phyloP scores from a whole-genome alignment of 1,140 invertebrate genomes.

The Drosophila eugracilis region DNA sequence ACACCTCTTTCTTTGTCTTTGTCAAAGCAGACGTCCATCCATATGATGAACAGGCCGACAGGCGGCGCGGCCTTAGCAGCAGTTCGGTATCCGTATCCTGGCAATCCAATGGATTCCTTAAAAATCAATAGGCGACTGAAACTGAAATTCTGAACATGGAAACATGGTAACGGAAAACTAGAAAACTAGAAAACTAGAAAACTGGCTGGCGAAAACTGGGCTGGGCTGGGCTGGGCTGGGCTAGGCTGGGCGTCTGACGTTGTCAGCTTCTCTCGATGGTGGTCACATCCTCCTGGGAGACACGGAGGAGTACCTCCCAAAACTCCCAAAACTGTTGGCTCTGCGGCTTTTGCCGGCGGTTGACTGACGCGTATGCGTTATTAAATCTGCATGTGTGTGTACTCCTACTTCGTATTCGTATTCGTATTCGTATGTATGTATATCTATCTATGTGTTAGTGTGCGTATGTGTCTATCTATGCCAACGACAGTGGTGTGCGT shows the following conservation, averaged over 20 bases:
- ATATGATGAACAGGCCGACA: no score
- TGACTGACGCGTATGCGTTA: constrained; percentile 80
- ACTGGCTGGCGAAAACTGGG: background rate
- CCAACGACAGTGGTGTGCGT: constrained; percentile 53
- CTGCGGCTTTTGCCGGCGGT: constrained; percentile 69
- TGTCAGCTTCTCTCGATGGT: constrained; percentile 63
- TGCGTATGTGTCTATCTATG: constrained; percentile 16
- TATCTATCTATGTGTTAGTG: constrained; percentile 3
- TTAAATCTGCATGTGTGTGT: constrained; percentile 72
- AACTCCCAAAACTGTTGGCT: constrained; percentile 61
- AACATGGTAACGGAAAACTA: constrained; percentile 5
- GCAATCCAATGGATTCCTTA: constrained; percentile 54
- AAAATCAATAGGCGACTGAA: constrained; percentile 57
- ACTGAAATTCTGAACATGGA: background rate
- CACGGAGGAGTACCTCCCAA: constrained; percentile 11
- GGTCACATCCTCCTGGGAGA: constrained; percentile 57
- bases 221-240: no score
- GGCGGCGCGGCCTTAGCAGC: background rate
- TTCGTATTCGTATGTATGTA: background rate
- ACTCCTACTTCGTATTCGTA: constrained; percentile 2
- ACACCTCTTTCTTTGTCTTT: no score
- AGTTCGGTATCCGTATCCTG: background rate
- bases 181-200: constrained; percentile 16
- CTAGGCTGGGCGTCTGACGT: constrained; percentile 30
- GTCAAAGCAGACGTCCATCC: no score